phyloP scores from a whole-genome alignment of 2,797 vertebrate species.

The Molossus molossus region DNA sequence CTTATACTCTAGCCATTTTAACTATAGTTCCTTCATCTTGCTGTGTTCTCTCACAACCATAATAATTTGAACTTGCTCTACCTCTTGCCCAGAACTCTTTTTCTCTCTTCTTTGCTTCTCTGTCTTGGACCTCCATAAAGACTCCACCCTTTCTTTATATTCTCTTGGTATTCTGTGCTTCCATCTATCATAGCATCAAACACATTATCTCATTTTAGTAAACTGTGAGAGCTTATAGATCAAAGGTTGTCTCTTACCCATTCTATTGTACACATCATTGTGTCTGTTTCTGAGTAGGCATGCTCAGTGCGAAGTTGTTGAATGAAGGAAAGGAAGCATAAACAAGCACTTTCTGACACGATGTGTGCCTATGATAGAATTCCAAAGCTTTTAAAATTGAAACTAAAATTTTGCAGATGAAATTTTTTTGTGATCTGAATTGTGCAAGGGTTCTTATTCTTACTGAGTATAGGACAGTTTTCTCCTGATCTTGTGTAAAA shows the following conservation, averaged over 20 bases:
- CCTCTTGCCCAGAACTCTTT: not conserved
- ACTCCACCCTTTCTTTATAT: not conserved
- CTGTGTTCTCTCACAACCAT: not conserved
- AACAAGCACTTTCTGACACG: not conserved
- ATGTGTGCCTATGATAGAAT: not conserved
- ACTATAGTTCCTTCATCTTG: not conserved
- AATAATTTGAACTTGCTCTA: not conserved
- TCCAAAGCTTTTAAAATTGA: not conserved
- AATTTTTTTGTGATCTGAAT: not conserved
- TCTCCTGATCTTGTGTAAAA: not conserved
- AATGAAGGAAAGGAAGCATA: not conserved
- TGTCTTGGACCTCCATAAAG: not conserved
- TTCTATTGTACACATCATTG: not conserved
- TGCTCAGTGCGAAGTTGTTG: constrained; percentile 14
- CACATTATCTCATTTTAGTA: not conserved
- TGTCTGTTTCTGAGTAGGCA: not conserved
- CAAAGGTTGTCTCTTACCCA: not conserved
- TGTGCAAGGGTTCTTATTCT: not conserved
- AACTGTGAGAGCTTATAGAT: not conserved
- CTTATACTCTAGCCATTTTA: not conserved
- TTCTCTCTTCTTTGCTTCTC: not conserved
- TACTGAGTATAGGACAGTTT: not conserved
- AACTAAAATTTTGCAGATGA: not conserved
- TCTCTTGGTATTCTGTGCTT: not conserved
- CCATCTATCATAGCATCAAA: not conserved